Percentiles rank a stretch among this genome's conserved stretches.
Conservation (phyloP, 2,113 vertebrate species). For the Oryzias melastigma region DNA sequence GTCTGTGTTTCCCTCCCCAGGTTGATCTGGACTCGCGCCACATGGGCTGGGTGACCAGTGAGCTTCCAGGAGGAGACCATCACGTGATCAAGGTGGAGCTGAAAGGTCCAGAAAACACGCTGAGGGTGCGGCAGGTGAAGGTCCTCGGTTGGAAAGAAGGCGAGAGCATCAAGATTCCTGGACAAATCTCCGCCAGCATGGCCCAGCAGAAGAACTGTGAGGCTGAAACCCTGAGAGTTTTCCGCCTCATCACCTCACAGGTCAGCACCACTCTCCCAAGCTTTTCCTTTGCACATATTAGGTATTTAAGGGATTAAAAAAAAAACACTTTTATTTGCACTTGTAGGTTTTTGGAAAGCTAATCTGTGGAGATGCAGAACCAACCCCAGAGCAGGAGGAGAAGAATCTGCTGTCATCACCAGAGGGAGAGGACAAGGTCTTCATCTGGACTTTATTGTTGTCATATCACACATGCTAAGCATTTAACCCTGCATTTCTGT, state of each 20-base stretch:
- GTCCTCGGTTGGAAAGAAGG: slow-evolving; percentile 97
- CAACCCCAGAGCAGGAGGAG: slow-evolving; percentile 97
- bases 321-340: neutral
- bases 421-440: slow-evolving; percentile 99
- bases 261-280: slow-evolving; percentile 59
- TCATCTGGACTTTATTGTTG: neutral
- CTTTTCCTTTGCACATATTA: too few relatives aligned
- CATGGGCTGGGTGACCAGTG: slow-evolving; percentile 98
- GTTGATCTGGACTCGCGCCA: slow-evolving; percentile 96
- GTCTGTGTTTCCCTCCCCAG: slow-evolving; percentile 59
- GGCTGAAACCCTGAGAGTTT: slow-evolving; percentile 92
- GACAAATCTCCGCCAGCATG: slow-evolving; percentile 93
- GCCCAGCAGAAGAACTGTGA: slow-evolving; percentile 98
- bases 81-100: slow-evolving; percentile 96
- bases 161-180: slow-evolving; percentile 94
- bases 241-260: slow-evolving; percentile 97
- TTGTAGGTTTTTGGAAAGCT: slow-evolving; percentile 96
- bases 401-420: slow-evolving; percentile 95
- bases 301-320: neutral
- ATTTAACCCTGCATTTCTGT: slow-evolving; percentile 18
- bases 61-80: slow-evolving; percentile 93
- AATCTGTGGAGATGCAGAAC: slow-evolving; percentile 96
- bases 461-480: neutral
- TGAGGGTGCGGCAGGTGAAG: slow-evolving; percentile 97
- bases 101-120: slow-evolving; percentile 96